These are phyloP conservation scores for Bombus haemorrhoidalis DNA, from an alignment of 1,140 invertebrate genomes.

Conservation along the genomic window DNA sequence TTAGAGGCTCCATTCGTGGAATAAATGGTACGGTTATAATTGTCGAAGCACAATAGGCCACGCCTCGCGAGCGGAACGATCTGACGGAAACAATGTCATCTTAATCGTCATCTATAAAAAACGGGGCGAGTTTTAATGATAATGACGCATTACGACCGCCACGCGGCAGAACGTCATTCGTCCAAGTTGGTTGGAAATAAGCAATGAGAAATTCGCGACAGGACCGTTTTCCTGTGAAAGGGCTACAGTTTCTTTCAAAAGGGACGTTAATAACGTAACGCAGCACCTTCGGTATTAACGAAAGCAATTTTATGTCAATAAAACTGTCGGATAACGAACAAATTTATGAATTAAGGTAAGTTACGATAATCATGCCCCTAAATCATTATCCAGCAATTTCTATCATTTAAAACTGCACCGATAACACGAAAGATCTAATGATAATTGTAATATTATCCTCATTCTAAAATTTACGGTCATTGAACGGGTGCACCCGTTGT, in stretches of 20 bases:
- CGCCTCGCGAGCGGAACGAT: conserved; percentile 43
- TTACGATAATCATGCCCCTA: not conserved
- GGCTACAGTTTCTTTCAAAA: not conserved
- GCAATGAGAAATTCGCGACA: conserved; percentile 18
- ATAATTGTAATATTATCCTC: not conserved
- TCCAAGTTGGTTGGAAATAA: conserved; percentile 20
- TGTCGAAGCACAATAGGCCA: conserved; percentile 45
- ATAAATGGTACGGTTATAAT: conserved; percentile 55
- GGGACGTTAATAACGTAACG: not conserved
- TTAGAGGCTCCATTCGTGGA: conserved; percentile 51
- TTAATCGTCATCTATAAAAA: conserved; percentile 53
- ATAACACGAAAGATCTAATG: not conserved
- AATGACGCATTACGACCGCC: conserved; percentile 37
- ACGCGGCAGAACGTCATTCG: not conserved
- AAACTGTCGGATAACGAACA: not conserved
- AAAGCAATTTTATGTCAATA: not conserved
- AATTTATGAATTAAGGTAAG: not conserved
- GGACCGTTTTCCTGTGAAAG: not conserved
- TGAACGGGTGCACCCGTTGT: not conserved
- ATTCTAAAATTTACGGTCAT: too few species aligned
- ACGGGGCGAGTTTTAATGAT: conserved; percentile 45
- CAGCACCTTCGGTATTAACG: not conserved
- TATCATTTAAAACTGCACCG: not conserved
- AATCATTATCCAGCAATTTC: not conserved
- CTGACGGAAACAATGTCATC: conserved; percentile 52